Evolutionary conservation across 1,140 invertebrate species (phyloP).

Genomic region (Cydia splendana): DNA sequence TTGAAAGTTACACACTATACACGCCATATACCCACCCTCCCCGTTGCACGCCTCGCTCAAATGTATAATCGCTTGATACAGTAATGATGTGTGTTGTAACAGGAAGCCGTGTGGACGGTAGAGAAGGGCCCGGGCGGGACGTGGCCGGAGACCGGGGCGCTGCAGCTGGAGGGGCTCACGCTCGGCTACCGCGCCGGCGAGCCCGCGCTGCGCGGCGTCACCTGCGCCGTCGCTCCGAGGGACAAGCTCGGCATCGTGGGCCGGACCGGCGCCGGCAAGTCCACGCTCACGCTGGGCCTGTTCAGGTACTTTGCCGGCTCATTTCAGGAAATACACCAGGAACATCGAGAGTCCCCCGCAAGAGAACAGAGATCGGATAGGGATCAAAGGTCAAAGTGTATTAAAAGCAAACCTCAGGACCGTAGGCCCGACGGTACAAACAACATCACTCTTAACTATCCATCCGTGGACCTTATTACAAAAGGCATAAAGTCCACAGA

Average conservation of each 20-base stretch:
- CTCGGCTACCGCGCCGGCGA: slow-evolving; percentile 62
- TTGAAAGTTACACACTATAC: too few relatives aligned
- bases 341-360: too few relatives aligned
- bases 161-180: slow-evolving; percentile 66
- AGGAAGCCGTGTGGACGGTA: slow-evolving; percentile 66
- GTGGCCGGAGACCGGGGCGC: slow-evolving; percentile 71
- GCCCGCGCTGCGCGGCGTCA: slow-evolving; percentile 77
- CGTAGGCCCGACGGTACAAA: too few relatives aligned
- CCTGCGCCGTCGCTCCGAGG: slow-evolving; percentile 60
- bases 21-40: too few relatives aligned
- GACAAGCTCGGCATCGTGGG: slow-evolving; percentile 84
- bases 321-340: not conserved
- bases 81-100: not conserved
- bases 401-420: too few relatives aligned
- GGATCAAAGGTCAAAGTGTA: too few relatives aligned
- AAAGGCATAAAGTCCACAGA: too few relatives aligned
- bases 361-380: too few relatives aligned
- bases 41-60: too few relatives aligned
- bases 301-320: not conserved
- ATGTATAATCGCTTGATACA: too few relatives aligned
- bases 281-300: slow-evolving; percentile 78
- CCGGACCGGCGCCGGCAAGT: slow-evolving; percentile 84
- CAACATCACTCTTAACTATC: too few relatives aligned
- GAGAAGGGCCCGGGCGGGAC: slow-evolving; percentile 54
- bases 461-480: too few relatives aligned